These are phyloP conservation scores for Limnodromus scolopaceus DNA, from an alignment of 2,797 vertebrate genomes.

Conservation along the genomic window DNA sequence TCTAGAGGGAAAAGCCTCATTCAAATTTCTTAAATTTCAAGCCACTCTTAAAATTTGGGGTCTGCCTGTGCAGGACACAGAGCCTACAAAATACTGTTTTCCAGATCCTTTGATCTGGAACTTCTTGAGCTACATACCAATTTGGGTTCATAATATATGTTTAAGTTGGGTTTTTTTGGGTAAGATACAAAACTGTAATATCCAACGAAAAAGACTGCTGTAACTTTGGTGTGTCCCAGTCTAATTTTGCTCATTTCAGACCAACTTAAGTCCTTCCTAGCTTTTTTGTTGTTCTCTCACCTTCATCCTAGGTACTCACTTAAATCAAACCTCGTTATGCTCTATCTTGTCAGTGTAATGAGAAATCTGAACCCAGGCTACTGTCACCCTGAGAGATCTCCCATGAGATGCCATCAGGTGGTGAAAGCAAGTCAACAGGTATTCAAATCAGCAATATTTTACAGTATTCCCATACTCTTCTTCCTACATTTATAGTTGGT, in stretches of 20 bases:
- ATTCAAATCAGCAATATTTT: background rate
- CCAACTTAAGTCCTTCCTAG: background rate
- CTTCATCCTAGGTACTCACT: fast-evolving
- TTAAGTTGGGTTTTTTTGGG: background rate
- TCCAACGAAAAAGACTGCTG: background rate
- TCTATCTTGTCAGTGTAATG: background rate
- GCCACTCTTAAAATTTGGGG: background rate
- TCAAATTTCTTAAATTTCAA: background rate
- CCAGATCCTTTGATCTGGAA: background rate
- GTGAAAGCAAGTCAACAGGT: background rate
- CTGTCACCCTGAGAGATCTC: background rate
- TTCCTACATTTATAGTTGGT: background rate
- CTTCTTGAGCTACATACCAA: background rate
- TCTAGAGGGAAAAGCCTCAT: background rate
- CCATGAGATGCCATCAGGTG: background rate
- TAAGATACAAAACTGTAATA: background rate
- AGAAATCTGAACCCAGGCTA: background rate
- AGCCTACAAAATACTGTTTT: background rate
- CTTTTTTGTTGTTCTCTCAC: background rate
- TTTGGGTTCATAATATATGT: background rate
- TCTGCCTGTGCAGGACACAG: background rate
- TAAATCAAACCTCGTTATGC: background rate
- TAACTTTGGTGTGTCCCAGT: background rate
- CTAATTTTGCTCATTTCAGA: background rate
- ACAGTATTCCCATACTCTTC: background rate